A percentile compares a stretch with the other conserved stretches of the same genome.
These are phyloP conservation scores for Rhipidura dahli DNA, from an alignment of 2,113 vertebrate species.

Conservation along the genomic window DNA sequence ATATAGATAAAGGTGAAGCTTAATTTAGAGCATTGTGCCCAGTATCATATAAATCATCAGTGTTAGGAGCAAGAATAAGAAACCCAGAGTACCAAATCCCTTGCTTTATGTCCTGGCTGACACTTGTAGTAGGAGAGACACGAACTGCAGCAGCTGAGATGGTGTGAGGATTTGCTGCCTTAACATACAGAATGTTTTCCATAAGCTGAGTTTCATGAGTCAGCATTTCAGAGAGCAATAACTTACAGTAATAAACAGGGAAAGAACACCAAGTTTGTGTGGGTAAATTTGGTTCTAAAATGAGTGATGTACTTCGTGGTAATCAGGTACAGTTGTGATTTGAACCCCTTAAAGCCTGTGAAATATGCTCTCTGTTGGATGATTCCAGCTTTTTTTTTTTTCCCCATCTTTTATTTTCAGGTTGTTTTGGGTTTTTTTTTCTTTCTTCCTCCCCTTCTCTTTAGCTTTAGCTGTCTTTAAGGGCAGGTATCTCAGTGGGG, in stretches of 20 bases:
- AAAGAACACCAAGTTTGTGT: constrained; percentile 43
- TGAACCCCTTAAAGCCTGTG: constrained; percentile 28
- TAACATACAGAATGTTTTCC: constrained; percentile 27
- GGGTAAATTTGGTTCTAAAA: constrained; percentile 65
- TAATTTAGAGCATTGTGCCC: not conserved
- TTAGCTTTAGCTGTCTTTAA: not conserved
- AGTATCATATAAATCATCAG: not conserved
- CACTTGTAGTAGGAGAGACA: not conserved
- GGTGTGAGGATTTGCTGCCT: constrained; percentile 40
- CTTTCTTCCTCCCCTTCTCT: not conserved
- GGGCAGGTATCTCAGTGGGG: not conserved
- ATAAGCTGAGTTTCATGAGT: constrained; percentile 53
- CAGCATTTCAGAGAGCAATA: constrained; percentile 49
- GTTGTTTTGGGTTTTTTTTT: too few relatives aligned
- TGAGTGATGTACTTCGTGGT: constrained; percentile 41
- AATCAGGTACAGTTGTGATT: constrained; percentile 58
- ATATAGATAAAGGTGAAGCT: not conserved
- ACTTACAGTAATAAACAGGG: constrained; percentile 56
- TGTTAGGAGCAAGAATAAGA: not conserved
- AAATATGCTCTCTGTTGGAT: constrained; percentile 21
- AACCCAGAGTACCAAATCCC: not conserved
- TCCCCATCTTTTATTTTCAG: not conserved
- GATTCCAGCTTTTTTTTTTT: not conserved
- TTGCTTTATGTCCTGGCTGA: not conserved
- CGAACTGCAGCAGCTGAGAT: not conserved